These are phyloP conservation scores for Sphaeridia pumilis DNA, from an alignment of 2,888 invertebrate species.

Conservation along the genomic window DNA sequence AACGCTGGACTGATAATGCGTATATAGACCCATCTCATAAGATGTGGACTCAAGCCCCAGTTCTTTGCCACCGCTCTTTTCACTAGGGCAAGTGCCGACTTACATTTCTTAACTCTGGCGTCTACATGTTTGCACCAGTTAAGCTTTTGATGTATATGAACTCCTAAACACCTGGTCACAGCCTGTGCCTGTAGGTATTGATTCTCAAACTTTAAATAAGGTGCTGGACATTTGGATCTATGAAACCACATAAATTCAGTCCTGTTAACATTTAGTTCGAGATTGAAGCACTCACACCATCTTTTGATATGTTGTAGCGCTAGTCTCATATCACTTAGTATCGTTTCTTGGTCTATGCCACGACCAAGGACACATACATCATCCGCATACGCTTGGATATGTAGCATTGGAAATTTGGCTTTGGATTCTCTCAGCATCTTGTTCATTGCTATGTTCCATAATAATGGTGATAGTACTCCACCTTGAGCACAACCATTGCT, in stretches of 20 bases:
- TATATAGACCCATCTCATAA: constrained; percentile 20
- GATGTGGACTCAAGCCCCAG: constrained; percentile 18
- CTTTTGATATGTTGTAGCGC: not conserved
- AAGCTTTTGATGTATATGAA: constrained; percentile 15
- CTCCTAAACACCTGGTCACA: constrained; percentile 20
- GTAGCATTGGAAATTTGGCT: not conserved
- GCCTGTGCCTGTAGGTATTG: not conserved
- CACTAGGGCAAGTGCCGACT: constrained; percentile 7
- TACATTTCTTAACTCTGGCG: not conserved
- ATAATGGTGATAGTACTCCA: constrained; percentile 36
- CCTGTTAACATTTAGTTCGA: not conserved
- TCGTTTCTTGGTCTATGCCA: not conserved
- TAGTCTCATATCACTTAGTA: not conserved
- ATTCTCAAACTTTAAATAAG: too few species aligned
- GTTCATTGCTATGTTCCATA: constrained; percentile 36
- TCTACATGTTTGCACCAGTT: constrained; percentile 13
- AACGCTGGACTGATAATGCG: constrained; percentile 15
- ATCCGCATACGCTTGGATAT: constrained; percentile 19
- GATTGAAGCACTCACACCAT: not conserved
- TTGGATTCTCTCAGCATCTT: constrained; percentile 24
- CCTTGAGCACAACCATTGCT: constrained; percentile 36
- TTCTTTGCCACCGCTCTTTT: constrained; percentile 6
- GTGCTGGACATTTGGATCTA: not conserved
- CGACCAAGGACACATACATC: constrained; percentile 4
- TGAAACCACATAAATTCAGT: not conserved